Conservation (phyloP, 2,888 invertebrate species). For the Microctonus hyperodae region DNA sequence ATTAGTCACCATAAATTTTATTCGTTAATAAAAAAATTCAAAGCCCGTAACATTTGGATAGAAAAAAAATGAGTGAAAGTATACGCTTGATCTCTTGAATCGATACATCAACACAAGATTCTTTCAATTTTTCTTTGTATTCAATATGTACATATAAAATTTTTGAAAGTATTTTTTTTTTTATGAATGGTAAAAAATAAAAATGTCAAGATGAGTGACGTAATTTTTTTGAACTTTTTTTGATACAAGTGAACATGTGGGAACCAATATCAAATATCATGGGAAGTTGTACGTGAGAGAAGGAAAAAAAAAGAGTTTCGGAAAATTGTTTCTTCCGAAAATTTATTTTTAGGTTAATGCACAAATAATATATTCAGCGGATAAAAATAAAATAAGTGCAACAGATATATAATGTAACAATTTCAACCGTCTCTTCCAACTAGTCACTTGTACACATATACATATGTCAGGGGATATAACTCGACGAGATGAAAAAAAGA, state of each 20-base stretch:
- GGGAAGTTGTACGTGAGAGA: too few relatives aligned
- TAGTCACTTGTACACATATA: background rate
- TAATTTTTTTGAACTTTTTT: too few relatives aligned
- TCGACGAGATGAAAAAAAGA: background rate
- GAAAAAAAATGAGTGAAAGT: background rate
- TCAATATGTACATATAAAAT: background rate
- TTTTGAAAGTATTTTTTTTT: too few relatives aligned
- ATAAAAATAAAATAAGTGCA: background rate
- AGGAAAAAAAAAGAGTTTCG: background rate
- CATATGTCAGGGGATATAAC: conserved; percentile 1
- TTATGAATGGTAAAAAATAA: too few relatives aligned
- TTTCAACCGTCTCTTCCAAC: background rate
- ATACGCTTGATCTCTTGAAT: background rate
- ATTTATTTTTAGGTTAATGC: background rate
- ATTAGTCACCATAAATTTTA: background rate
- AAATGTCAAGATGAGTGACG: too few relatives aligned
- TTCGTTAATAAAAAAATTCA: background rate
- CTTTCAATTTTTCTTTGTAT: background rate
- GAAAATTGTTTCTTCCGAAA: background rate
- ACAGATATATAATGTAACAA: background rate
- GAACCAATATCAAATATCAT: too few relatives aligned
- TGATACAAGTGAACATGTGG: too few relatives aligned
- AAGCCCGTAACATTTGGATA: too few relatives aligned
- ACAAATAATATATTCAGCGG: background rate
- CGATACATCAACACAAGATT: background rate